Conservation (phyloP, 1,140 invertebrate species). For the Anastrepha obliqua region DNA sequence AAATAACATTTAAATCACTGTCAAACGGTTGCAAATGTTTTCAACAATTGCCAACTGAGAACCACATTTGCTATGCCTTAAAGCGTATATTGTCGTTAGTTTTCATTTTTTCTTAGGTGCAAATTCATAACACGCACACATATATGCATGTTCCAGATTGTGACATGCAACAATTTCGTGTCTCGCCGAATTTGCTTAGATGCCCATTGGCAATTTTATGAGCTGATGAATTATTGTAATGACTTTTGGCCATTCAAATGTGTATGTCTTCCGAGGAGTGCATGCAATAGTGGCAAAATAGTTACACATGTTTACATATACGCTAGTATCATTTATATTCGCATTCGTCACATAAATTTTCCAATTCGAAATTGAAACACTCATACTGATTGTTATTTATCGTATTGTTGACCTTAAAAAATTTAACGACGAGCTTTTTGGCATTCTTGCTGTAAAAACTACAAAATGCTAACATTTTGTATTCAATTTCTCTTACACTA, state of each 20-base stretch:
- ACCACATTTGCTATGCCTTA: conserved; percentile 40
- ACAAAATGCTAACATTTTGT: not conserved
- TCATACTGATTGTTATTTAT: conserved; percentile 44
- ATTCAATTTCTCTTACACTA: too few species aligned
- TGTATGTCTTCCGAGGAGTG: not conserved
- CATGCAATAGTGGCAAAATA: too few species aligned
- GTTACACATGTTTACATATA: not conserved
- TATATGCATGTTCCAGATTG: not conserved
- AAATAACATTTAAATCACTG: conserved; percentile 41
- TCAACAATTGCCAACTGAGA: conserved; percentile 38
- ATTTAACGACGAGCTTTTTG: not conserved
- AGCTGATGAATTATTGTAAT: conserved; percentile 49
- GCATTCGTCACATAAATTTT: conserved; percentile 45
- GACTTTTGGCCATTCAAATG: conserved; percentile 22
- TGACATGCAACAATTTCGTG: conserved; percentile 30
- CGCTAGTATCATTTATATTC: not conserved
- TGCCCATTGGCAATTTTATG: conserved; percentile 51
- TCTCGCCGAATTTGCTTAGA: conserved; percentile 36
- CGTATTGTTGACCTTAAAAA: conserved; percentile 26
- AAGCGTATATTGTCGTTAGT: not conserved
- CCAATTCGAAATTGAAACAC: not conserved
- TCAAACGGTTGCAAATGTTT: conserved; percentile 52
- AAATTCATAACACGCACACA: conserved; percentile 19
- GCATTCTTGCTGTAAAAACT: not conserved
- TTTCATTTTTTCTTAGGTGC: not conserved